Conservation (phyloP, 2,888 invertebrate species). For the Gandaritis pyraliata region DNA sequence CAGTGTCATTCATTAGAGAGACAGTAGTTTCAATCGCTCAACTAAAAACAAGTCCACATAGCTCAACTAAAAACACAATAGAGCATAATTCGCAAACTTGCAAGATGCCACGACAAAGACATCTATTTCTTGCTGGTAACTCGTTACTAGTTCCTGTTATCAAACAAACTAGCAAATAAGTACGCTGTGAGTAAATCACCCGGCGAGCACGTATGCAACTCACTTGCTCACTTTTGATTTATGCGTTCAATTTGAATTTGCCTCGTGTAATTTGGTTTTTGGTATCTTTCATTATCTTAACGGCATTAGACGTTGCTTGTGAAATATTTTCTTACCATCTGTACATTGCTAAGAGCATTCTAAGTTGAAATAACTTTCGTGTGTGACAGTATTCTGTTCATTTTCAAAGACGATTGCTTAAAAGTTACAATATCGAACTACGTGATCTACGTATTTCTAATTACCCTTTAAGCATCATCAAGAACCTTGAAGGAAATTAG, state of each 20-base stretch:
- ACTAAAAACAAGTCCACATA: too few relatives aligned
- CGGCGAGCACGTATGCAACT: slow-evolving; percentile 40
- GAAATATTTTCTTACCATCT: neutral
- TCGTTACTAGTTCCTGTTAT: slow-evolving; percentile 26
- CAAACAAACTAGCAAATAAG: slow-evolving; percentile 30
- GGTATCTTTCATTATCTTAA: slow-evolving; percentile 30
- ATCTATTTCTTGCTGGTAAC: slow-evolving; percentile 25
- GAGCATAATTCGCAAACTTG: neutral
- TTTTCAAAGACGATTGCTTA: too few relatives aligned
- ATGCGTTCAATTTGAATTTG: slow-evolving; percentile 40
- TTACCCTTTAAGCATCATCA: too few relatives aligned
- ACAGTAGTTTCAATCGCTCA: too few relatives aligned
- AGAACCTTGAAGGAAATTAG: too few relatives aligned
- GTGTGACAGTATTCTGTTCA: too few relatives aligned
- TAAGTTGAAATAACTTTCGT: neutral
- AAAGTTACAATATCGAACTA: too few relatives aligned
- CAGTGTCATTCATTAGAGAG: too few relatives aligned
- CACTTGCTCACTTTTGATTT: slow-evolving; percentile 41
- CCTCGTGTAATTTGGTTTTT: slow-evolving; percentile 38
- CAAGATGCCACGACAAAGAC: slow-evolving; percentile 8
- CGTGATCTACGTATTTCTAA: too few relatives aligned
- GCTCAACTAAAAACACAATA: neutral
- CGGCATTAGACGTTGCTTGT: slow-evolving; percentile 15
- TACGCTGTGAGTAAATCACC: slow-evolving; percentile 47
- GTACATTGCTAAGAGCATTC: neutral